Conservation (phyloP, 2,797 vertebrate genomes). For the Ctenosaura bakeri region DNA sequence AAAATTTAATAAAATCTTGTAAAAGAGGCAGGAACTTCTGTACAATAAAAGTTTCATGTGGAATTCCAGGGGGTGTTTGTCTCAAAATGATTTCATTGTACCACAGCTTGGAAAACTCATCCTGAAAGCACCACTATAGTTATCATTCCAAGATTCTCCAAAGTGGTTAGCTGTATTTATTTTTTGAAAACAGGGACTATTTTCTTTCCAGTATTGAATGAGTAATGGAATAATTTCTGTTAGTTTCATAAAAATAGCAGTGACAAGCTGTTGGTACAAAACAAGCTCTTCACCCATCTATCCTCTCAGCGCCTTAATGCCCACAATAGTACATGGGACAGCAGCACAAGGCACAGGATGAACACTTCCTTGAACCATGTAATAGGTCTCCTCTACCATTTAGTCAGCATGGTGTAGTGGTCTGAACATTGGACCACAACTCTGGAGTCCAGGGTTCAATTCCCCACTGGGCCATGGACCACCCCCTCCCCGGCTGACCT, state of each 20-base stretch:
- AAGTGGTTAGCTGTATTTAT: neutral
- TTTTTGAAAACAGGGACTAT: neutral
- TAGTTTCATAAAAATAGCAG: neutral
- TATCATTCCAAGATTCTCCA: too few relatives aligned
- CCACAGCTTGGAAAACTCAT: neutral
- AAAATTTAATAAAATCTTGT: neutral
- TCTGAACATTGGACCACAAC: too few relatives aligned
- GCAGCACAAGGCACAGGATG: neutral
- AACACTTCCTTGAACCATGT: neutral
- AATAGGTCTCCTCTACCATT: neutral
- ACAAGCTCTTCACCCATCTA: neutral
- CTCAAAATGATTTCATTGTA: neutral
- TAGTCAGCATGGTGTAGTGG: too few relatives aligned
- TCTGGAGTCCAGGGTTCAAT: too few relatives aligned
- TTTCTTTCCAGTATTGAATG: too few relatives aligned
- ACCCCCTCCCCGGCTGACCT: too few relatives aligned
- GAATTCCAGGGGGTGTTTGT: neutral
- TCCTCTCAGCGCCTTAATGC: neutral
- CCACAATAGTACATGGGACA: neutral
- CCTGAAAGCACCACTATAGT: too few relatives aligned
- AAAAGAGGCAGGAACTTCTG: neutral
- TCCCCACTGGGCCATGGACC: too few relatives aligned
- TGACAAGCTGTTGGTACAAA: neutral
- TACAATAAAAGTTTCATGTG: neutral
- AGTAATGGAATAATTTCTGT: neutral